Conservation (phyloP, 2,113 vertebrate genomes). For the Deroptyus accipitrinus region DNA sequence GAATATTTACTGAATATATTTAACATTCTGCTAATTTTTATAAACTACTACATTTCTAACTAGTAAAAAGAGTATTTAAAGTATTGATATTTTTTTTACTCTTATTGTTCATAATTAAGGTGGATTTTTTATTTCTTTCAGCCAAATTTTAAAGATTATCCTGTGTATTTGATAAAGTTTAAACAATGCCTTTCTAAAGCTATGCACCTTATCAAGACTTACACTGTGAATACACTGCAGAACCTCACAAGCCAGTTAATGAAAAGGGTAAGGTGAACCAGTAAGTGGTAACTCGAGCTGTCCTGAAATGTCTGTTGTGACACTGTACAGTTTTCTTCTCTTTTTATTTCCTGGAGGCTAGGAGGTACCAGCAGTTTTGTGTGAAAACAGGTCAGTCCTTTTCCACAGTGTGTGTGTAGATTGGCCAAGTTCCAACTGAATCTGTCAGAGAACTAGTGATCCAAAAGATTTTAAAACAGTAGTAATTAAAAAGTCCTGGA, state of each 20-base stretch:
- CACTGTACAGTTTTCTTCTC: not conserved
- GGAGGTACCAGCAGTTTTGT: not conserved
- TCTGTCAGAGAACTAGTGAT: not conserved
- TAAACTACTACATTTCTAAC: not conserved
- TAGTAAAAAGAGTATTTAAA: not conserved
- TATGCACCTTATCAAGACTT: slow-evolving; percentile 93
- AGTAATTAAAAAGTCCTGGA: not conserved
- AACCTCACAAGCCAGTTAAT: slow-evolving; percentile 91
- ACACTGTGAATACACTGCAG: slow-evolving; percentile 92
- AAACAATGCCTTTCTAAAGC: slow-evolving; percentile 97
- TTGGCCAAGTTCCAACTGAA: not conserved
- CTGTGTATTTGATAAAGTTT: slow-evolving; percentile 91
- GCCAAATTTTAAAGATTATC: slow-evolving; percentile 97
- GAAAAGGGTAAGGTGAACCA: slow-evolving; percentile 85
- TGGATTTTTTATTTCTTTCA: slow-evolving; percentile 66
- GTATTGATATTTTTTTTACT: not conserved
- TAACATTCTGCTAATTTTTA: not conserved
- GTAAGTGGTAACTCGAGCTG: not conserved
- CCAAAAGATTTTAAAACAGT: not conserved
- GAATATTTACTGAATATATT: not conserved
- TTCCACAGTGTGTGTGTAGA: not conserved
- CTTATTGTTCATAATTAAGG: not conserved
- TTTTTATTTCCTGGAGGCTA: not conserved
- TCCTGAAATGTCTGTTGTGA: not conserved
- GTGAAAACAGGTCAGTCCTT: not conserved